Percentiles rank a stretch among this genome's conserved stretches.
Evolutionary conservation across 1,140 invertebrate species (phyloP).

Genomic region (Chrysomallon squamiferum): DNA sequence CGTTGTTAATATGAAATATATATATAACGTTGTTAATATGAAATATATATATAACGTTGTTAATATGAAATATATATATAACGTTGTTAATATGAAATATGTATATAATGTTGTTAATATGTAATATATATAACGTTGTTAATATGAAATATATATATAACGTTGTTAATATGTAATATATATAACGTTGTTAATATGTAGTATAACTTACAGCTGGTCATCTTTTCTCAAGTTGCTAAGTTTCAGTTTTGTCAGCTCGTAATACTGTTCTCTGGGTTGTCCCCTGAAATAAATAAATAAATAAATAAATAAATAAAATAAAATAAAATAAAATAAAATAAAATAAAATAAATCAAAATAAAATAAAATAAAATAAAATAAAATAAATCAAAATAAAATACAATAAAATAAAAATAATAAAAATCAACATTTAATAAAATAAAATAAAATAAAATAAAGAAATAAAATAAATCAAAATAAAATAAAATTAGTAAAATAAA

Average conservation of each 20-base stretch:
- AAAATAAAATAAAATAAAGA: not conserved
- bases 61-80: no score
- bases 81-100: no score
- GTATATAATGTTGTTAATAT: no score
- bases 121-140: no score
- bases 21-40: no score
- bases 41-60: no score
- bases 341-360: not conserved
- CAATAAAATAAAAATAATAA: not conserved
- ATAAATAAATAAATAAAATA: not conserved
- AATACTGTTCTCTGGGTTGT: conserved; percentile 44
- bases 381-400: not conserved
- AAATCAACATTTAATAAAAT: not conserved
- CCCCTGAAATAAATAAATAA: conserved; percentile 41
- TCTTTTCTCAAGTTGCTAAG: conserved; percentile 49
- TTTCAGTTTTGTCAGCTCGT: conserved; percentile 48
- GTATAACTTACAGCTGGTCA: conserved; percentile 53
- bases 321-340: not conserved
- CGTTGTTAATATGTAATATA: not conserved
- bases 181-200: not conserved
- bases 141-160: no score
- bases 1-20: no score
- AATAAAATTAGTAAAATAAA: no score
- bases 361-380: not conserved
- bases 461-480: not conserved